Evolutionary conservation across 2,888 invertebrate genomes (phyloP), one percentile per base, ranked within the genome.

Genomic region (Tuberolachnus salignus): DNA sequence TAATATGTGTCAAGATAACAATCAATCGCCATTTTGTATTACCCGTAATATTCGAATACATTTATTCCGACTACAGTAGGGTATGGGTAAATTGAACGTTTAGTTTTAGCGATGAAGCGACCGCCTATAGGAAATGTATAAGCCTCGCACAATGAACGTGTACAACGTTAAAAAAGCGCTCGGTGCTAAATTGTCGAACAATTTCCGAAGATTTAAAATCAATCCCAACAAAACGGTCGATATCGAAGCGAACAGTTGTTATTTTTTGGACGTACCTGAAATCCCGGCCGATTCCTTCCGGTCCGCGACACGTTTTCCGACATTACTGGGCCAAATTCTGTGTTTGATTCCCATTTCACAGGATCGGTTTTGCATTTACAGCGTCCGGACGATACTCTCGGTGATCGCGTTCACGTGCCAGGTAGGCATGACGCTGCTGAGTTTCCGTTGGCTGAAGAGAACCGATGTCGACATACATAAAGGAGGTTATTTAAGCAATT

Each of bases 301-400:
- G n/a, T 73, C 80, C 1, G 80, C 81, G 1, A 73, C 80, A 13
- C 26, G 42, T 34, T 81, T 82, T 21, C 80, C 80, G 2, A 72
- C 66, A 1, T 16, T 74, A n/a, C 51, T 82, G 2, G 81, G 80
- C 13, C 82, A 81, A 26, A 73, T 64, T 13, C n/a, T 82, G 23
- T 82, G 82, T 44, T 11, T 81, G 46, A 82, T 80, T 16, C 82
- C 82, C 0, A 64, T 82, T 10, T 59, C 73, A 3, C 81, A 81
- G 13, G 80, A 73, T 4, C 23, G 51, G 57, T 80, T 81, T 42
- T 51, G 53, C 4, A 51, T 81, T 23, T 49, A 14, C 64, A 82
- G 72, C 42, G n/a, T 71, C 14, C 61, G 80, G 14, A 69, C 81
- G 0, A 46, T 49, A 8, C 34, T 75, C 0, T 78, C 80, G 14